phyloP scores from a whole-genome alignment of 2,888 invertebrate genomes.

The Latrodectus elegans region DNA sequence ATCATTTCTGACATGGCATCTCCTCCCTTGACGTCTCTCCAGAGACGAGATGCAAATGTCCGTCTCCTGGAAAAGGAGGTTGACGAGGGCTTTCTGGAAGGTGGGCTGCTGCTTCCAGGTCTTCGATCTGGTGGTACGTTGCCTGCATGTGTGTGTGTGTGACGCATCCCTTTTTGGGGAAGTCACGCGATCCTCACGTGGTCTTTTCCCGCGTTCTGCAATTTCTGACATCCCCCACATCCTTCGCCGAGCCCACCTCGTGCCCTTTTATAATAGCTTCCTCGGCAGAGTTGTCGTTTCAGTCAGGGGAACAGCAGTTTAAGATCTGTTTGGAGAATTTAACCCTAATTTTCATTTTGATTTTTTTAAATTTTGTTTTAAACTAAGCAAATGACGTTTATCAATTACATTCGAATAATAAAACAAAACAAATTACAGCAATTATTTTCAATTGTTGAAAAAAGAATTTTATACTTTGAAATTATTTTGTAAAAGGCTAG shows the following conservation, averaged over 20 bases:
- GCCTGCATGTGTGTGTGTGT: constrained; percentile 34
- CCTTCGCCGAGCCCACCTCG: background rate
- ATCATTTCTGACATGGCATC: constrained; percentile 49
- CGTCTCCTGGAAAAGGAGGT: constrained; percentile 9
- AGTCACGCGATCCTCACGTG: constrained; percentile 67
- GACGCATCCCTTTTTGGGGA: constrained; percentile 39
- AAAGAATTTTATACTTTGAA: no score
- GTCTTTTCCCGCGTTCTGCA: constrained; percentile 56
- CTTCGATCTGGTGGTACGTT: constrained; percentile 35
- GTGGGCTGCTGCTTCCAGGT: background rate
- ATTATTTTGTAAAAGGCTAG: no score
- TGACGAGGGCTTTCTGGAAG: background rate
- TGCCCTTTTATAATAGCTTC: constrained; percentile 19
- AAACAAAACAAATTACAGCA: no score
- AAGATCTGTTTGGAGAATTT: no score
- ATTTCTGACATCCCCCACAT: constrained; percentile 24
- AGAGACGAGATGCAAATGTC: constrained; percentile 8
- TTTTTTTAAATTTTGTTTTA: no score
- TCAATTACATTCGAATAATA: no score
- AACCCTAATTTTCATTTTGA: no score
- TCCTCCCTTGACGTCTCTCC: constrained; percentile 33
- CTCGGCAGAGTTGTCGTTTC: background rate
- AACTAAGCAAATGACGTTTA: no score
- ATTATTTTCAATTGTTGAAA: no score
- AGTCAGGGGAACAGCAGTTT: no score